These are phyloP conservation scores for Micoletzkya japonica DNA, from an alignment of 2,888 invertebrate genomes.

Conservation along the genomic window DNA sequence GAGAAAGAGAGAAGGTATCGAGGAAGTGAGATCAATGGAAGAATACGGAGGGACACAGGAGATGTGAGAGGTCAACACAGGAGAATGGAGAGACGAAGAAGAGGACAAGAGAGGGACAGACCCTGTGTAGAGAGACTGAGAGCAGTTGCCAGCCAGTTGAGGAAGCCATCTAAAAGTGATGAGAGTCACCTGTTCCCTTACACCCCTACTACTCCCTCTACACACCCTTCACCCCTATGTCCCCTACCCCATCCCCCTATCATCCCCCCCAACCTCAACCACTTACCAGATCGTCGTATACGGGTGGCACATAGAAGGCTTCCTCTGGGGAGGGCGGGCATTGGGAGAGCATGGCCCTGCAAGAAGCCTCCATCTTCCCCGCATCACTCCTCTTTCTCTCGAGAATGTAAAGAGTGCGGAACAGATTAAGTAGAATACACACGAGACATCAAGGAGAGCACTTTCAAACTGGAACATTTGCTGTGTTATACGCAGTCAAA, in stretches of 20 bases:
- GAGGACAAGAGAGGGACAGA: slow-evolving; percentile 33
- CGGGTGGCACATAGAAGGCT: too few species aligned
- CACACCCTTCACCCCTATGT: background rate
- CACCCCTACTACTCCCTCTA: background rate
- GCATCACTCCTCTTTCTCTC: too few species aligned
- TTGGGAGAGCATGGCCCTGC: too few species aligned
- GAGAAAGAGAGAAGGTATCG: slow-evolving; percentile 16
- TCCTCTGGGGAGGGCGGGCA: too few species aligned
- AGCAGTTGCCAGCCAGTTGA: slow-evolving; percentile 56
- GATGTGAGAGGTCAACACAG: background rate
- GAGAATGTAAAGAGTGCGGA: too few species aligned
- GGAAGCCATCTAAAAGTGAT: slow-evolving; percentile 20
- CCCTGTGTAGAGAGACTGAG: slow-evolving; percentile 58
- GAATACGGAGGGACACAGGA: background rate
- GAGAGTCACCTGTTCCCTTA: slow-evolving; percentile 11
- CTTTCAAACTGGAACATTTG: too few species aligned
- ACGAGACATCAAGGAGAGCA: too few species aligned
- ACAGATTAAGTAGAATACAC: too few species aligned
- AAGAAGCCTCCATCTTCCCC: too few species aligned
- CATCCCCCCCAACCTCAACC: too few species aligned
- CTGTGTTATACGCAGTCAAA: too few species aligned
- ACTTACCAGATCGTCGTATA: too few species aligned
- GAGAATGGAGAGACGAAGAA: background rate
- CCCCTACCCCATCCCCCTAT: background rate
- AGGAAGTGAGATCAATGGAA: background rate